These are phyloP conservation scores for Amphiduros pacificus DNA, from an alignment of 2,888 invertebrate species.

Conservation along the genomic window DNA sequence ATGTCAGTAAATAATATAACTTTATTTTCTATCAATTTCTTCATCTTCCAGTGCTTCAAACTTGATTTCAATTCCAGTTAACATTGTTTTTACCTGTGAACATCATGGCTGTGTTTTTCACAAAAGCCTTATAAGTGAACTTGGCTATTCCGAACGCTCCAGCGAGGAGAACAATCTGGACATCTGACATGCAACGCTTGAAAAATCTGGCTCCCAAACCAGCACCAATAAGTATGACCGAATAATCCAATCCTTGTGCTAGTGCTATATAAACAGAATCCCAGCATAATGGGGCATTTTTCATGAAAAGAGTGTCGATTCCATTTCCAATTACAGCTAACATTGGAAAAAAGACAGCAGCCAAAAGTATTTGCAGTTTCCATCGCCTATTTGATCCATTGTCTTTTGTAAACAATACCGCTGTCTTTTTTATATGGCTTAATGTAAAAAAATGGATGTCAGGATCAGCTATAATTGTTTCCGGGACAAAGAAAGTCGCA, in stretches of 20 bases:
- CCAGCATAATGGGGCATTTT: background rate
- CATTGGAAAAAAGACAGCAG: background rate
- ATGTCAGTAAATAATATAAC: no score
- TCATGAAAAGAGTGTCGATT: background rate
- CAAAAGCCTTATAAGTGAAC: background rate
- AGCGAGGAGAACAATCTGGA: background rate
- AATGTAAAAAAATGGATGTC: background rate
- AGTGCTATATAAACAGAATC: background rate
- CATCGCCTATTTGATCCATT: background rate
- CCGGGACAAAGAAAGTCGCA: slow-evolving; percentile 17
- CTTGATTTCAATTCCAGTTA: no score
- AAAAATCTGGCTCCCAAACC: background rate
- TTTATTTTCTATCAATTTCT: no score
- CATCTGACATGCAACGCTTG: background rate
- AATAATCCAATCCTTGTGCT: background rate
- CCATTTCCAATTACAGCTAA: background rate
- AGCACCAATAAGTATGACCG: background rate
- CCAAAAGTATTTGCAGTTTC: background rate
- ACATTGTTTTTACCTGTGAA: background rate
- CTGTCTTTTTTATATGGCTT: background rate
- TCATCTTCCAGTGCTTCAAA: no score
- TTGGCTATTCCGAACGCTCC: background rate
- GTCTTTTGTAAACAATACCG: background rate
- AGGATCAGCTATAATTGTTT: slow-evolving; percentile 4
- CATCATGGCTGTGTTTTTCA: background rate